Evolutionary conservation across 2,113 vertebrate species (phyloP), one percentile per base, ranked within the genome.

Genomic region (Gila orcuttii): DNA sequence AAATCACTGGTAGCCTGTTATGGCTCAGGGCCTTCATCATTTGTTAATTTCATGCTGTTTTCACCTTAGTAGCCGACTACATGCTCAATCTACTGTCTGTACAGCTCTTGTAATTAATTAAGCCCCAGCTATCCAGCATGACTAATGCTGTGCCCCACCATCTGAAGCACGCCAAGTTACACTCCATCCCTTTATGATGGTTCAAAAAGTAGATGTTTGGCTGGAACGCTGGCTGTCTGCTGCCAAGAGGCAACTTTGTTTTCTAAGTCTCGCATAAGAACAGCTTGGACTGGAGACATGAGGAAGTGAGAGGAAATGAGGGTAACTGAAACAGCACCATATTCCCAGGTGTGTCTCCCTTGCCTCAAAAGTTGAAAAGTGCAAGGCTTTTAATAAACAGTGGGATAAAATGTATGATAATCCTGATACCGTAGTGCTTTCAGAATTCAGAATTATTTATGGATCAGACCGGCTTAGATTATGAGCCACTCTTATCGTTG

Each of bases 141-240:
- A 19, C 31, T 79, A 45, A 71, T 68, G 33, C 19, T 47, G 39
- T 17, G 19, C 25, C 76, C 36, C 82, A 59, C 78, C 83, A 68
- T 81, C 86, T 45, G 10, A 45, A 45, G 55, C 47, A 80, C 23
- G 31, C 57, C 25, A n/a, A 77, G 50, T 45, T 62, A 45, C 45
- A 52, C 84, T 10, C 31, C 36, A 3, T 84, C 23, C 66, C 19
- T 60, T 39, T 66, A 62, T 28, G 33, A n/a, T 62, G 28, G 25
- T 77, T 82, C 60, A 86, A 42, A 77, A 81, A 89, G 69, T 71
- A 81, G 62, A 31, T 81, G 33, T 59, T 87, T 89, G 86, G 83
- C 86, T 86, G 47, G 7, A 50, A 31, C 33, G 62, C 60, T 31
- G 9, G 13, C 75, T 84, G 79, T 55, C 50, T 66, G 52, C 81